These are phyloP conservation scores for Clistopyga incitator DNA, from an alignment of 2,888 invertebrate genomes.

Conservation along the genomic window DNA sequence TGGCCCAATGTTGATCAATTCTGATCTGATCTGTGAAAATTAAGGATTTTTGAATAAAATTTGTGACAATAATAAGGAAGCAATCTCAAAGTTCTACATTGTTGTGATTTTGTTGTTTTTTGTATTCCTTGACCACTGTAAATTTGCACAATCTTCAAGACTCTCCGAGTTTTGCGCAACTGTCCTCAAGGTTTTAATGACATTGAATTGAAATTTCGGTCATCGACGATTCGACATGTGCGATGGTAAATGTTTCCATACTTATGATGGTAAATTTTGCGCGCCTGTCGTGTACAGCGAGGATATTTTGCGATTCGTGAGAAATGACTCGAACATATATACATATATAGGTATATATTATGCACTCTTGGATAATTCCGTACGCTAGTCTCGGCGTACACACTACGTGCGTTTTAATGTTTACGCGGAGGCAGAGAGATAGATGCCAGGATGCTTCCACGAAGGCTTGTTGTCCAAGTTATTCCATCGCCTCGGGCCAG, in stretches of 20 bases:
- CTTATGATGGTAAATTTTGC: constrained; percentile 15
- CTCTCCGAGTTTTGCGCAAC: background rate
- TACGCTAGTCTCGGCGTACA: constrained; percentile 43
- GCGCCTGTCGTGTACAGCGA: constrained; percentile 19
- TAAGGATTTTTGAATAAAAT: no score
- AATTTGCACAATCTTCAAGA: background rate
- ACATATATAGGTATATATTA: background rate
- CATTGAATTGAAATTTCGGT: background rate
- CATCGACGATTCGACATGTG: background rate
- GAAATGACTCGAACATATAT: constrained; percentile 14
- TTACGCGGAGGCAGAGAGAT: constrained; percentile 43
- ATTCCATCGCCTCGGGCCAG: constrained; percentile 80
- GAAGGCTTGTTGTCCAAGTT: constrained; percentile 80
- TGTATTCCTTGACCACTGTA: no score
- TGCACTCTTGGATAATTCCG: constrained; percentile 53
- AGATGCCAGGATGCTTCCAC: constrained; percentile 69
- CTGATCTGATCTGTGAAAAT: no score
- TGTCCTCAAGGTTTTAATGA: background rate
- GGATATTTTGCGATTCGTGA: constrained; percentile 22
- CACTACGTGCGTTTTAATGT: constrained; percentile 55
- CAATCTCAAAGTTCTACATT: no score
- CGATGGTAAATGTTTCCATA: background rate
- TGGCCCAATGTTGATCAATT: no score
- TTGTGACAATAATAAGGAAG: no score
- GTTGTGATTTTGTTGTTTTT: no score